Conservation (phyloP, 2,797 vertebrate genomes). For the Pangasius krempfi region DNA sequence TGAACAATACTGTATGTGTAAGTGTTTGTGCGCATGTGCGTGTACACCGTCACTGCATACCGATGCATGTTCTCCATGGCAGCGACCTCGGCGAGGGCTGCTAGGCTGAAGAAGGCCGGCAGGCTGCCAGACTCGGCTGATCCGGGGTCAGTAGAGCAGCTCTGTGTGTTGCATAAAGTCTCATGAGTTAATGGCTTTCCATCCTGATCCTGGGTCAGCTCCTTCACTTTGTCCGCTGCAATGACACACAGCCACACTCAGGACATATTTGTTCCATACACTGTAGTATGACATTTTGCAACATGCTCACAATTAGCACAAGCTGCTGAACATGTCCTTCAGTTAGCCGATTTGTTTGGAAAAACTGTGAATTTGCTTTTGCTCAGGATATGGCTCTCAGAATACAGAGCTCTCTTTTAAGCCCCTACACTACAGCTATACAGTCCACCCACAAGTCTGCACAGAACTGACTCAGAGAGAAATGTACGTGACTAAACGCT, state of each 20-base stretch:
- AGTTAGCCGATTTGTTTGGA: background rate
- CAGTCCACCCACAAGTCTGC: background rate
- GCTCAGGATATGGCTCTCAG: background rate
- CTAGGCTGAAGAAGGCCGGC: constrained; percentile 93
- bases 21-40: no score
- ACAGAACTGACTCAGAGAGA: background rate
- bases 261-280: background rate
- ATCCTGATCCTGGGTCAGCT: constrained; percentile 83
- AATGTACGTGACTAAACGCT: background rate
- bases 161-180: constrained; percentile 83
- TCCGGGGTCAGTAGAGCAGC: constrained; percentile 74
- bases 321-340: background rate
- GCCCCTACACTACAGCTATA: background rate
- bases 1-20: background rate
- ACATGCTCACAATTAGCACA: background rate
- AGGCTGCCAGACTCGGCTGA: constrained; percentile 76
- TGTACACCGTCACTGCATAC: constrained; percentile 64
- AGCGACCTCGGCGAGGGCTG: constrained; percentile 96
- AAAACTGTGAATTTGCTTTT: background rate
- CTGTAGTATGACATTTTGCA: background rate
- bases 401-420: background rate
- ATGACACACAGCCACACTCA: constrained; percentile 29
- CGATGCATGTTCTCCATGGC: constrained; percentile 99
- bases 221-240: constrained; percentile 87
- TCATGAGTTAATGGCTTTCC: constrained; percentile 82